Percentiles rank a stretch among this genome's conserved stretches.
Evolutionary conservation across 2,797 vertebrate genomes (phyloP).

Genomic region (Craterocephalus amniculus): DNA sequence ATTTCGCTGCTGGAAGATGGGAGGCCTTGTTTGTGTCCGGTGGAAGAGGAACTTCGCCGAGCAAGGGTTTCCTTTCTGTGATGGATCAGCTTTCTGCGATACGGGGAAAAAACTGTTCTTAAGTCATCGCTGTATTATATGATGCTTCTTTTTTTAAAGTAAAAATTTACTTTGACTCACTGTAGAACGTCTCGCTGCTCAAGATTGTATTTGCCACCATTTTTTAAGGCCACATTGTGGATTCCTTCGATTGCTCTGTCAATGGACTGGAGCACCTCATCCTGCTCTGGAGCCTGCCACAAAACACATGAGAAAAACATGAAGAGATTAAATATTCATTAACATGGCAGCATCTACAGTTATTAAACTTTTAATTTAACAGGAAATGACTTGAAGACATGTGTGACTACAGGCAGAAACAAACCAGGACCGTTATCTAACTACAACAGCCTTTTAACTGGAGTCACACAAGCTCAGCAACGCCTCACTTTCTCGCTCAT

Average conservation of each 20-base stretch:
- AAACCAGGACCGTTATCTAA: constrained; percentile 71
- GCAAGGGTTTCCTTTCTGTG: constrained; percentile 96
- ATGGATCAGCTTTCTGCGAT: constrained; percentile 93
- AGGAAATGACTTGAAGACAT: constrained; percentile 47
- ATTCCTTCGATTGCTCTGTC: constrained; percentile 97
- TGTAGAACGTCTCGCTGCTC: constrained; percentile 97
- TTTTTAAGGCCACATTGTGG: constrained; percentile 96
- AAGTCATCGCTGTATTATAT: background rate
- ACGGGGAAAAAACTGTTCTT: background rate
- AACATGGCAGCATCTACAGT: constrained; percentile 33
- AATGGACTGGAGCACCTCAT: constrained; percentile 96
- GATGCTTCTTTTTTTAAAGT: no score
- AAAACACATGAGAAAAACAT: background rate
- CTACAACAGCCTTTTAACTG: constrained; percentile 46
- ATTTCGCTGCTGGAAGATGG: constrained; percentile 90
- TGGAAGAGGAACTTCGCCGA: constrained; percentile 85
- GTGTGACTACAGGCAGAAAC: constrained; percentile 46
- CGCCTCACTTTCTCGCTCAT: constrained; percentile 45
- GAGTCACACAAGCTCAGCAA: constrained; percentile 27
- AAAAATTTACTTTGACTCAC: constrained; percentile 79
- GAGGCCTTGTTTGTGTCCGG: constrained; percentile 81
- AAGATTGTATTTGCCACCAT: constrained; percentile 97
- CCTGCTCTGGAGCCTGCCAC: constrained; percentile 87
- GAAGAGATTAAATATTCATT: constrained; percentile 61
- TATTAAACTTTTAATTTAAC: constrained; percentile 61